These are phyloP conservation scores for Solen grandis DNA, from an alignment of 1,140 invertebrate species.

Conservation along the genomic window DNA sequence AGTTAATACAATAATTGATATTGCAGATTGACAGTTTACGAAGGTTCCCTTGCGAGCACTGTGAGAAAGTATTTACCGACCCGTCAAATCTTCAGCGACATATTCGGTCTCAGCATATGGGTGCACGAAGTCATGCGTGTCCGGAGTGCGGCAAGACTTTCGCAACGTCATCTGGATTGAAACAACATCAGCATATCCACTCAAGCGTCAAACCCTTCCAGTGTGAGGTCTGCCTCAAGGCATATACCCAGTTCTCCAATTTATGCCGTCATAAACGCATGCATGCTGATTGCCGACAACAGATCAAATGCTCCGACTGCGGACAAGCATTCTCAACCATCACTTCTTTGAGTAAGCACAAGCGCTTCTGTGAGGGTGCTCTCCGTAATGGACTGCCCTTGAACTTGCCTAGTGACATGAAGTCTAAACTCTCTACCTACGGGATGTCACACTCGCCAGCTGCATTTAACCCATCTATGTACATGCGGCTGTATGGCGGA, in stretches of 20 bases:
- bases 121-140: slow-evolving; percentile 96
- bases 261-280: slow-evolving; percentile 99
- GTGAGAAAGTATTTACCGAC: slow-evolving; percentile 96
- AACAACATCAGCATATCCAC: slow-evolving; percentile 99
- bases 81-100: slow-evolving; percentile 97
- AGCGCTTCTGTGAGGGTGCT: slow-evolving; percentile 84
- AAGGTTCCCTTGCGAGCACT: slow-evolving; percentile 91
- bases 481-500: slow-evolving; percentile 72
- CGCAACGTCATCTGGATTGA: slow-evolving; percentile 97
- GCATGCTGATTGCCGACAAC: slow-evolving; percentile 89
- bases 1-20: no score
- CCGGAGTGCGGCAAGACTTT: slow-evolving; percentile 99
- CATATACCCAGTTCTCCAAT: slow-evolving; percentile 99
- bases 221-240: slow-evolving; percentile 86
- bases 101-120: slow-evolving; percentile 95
- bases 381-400: slow-evolving; percentile 73
- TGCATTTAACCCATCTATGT: slow-evolving; percentile 66
- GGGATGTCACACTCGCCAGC: not conserved
- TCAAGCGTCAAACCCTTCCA: slow-evolving; percentile 98
- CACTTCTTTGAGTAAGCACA: slow-evolving; percentile 86
- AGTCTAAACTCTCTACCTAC: not conserved
- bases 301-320: slow-evolving; percentile 92
- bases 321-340: slow-evolving; percentile 94
- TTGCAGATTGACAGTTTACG: not conserved
- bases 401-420: slow-evolving; percentile 60